Conservation (phyloP, 2,888 invertebrate species). For the Ariolimax columbianus region DNA sequence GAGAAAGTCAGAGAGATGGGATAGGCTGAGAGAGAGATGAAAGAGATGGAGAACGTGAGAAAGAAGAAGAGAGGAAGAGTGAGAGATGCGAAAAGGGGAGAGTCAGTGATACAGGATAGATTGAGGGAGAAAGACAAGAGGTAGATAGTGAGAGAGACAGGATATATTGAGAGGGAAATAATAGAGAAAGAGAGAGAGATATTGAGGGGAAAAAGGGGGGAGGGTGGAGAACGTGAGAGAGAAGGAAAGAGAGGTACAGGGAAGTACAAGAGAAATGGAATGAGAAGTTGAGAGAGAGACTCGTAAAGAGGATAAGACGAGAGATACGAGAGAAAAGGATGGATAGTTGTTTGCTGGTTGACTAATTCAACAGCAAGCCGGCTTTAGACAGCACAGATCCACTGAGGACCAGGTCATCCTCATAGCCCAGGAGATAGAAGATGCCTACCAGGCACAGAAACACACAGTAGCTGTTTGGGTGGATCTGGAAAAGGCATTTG, state of each 20-base stretch:
- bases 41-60: neutral
- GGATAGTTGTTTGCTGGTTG: neutral
- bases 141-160: neutral
- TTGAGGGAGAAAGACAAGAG: no score
- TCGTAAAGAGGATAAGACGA: neutral
- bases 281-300: neutral
- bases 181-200: neutral
- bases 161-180: neutral
- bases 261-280: neutral
- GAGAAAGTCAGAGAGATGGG: neutral
- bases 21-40: neutral
- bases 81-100: neutral
- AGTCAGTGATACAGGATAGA: no score
- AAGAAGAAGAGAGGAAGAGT: neutral
- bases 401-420: no score
- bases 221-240: no score
- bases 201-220: no score
- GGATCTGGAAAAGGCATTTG: no score
- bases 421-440: neutral
- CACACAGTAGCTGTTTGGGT: no score
- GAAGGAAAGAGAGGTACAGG: neutral
- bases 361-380: no score
- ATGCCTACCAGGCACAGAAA: no score
- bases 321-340: neutral
- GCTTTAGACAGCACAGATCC: no score